These are phyloP conservation scores for Noctua comes DNA, from an alignment of 2,888 invertebrate species.

Conservation along the genomic window DNA sequence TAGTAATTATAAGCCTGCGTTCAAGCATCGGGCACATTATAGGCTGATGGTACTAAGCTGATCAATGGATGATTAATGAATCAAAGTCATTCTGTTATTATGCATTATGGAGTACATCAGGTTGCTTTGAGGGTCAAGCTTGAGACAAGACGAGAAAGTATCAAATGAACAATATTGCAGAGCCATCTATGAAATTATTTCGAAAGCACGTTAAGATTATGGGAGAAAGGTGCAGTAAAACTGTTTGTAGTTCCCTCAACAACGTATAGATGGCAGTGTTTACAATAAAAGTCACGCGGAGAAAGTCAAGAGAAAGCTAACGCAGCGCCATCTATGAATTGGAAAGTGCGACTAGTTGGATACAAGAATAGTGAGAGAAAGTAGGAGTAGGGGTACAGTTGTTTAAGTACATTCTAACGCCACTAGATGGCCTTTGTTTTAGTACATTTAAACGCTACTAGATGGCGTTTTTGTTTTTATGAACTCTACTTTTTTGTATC, in stretches of 20 bases:
- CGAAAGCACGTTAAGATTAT: background rate
- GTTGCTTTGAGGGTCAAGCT: background rate
- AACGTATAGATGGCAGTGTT: constrained; percentile 1
- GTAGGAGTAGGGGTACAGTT: too few relatives aligned
- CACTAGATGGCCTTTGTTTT: constrained; percentile 16
- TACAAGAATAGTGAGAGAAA: background rate
- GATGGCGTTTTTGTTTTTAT: constrained; percentile 7
- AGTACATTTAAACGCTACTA: background rate
- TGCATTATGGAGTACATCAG: background rate
- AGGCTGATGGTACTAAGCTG: background rate
- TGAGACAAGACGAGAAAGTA: background rate
- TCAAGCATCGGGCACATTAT: background rate
- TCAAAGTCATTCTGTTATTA: background rate
- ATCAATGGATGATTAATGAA: background rate
- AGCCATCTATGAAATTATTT: constrained; percentile 2
- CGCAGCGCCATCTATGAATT: constrained; percentile 31
- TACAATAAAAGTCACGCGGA: background rate
- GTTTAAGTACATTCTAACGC: background rate
- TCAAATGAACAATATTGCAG: background rate
- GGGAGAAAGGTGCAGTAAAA: background rate
- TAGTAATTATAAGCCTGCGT: background rate
- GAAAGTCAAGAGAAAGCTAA: background rate
- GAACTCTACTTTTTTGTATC: background rate
- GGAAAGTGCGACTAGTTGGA: fast-evolving
- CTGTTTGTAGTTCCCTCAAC: background rate